Evolutionary conservation across 2,888 invertebrate genomes (phyloP).

Genomic region (Lumbricus terrestris): DNA sequence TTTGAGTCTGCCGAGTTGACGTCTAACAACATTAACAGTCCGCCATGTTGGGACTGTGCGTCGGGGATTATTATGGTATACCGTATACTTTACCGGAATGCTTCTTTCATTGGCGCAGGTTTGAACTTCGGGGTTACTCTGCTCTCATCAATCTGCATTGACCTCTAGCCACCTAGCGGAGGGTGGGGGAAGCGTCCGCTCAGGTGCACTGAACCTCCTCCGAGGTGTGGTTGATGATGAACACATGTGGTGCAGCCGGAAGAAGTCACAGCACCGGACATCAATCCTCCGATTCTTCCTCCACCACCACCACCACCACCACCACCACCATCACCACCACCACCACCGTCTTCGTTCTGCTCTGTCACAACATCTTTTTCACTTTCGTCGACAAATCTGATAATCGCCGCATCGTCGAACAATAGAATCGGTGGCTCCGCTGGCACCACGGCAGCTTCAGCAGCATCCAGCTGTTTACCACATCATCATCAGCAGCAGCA

Average conservation of each 20-base stretch:
- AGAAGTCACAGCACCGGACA: not conserved
- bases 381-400: not conserved
- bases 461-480: too few species aligned
- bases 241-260: not conserved
- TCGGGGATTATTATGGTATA: too few species aligned
- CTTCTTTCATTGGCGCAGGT: not conserved
- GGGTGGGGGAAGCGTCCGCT: not conserved
- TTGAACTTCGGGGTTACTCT: not conserved
- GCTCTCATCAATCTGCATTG: not conserved
- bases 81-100: not conserved
- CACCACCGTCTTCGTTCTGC: too few species aligned
- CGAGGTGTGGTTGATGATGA: not conserved
- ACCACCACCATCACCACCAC: too few species aligned
- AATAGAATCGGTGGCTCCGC: not conserved
- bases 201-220: not conserved
- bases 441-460: not conserved
- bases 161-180: not conserved
- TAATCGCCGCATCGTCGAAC: not conserved
- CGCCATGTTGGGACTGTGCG: not conserved
- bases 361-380: not conserved
- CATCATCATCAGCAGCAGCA: not conserved
- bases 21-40: not conserved
- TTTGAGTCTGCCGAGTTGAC: not conserved
- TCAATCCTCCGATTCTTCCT: not conserved
- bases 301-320: too few species aligned